Percentiles rank a stretch among this genome's conserved stretches.
Conservation (phyloP, 2,113 vertebrate species). For the Oreotrochilus melanogaster region DNA sequence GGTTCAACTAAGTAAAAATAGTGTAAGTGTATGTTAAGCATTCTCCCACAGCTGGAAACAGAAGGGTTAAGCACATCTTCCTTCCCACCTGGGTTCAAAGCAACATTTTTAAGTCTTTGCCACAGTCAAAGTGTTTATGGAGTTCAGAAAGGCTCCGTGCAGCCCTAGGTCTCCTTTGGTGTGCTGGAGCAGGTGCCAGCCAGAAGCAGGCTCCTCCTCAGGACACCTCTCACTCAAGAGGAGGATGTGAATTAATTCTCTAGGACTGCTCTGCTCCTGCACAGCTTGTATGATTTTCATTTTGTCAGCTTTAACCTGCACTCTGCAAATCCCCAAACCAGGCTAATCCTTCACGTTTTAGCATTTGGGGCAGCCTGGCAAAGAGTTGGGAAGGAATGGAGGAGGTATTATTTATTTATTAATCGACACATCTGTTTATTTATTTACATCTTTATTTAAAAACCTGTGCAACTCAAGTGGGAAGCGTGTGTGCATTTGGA, state of each 20-base stretch:
- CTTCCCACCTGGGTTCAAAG: neutral
- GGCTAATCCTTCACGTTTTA: rapidly evolving
- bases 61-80: neutral
- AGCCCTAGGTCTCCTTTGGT: rapidly evolving
- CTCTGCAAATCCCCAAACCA: neutral
- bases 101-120: neutral
- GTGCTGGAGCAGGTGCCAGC: rapidly evolving
- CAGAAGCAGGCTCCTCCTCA: neutral
- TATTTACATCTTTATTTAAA: neutral
- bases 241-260: rapidly evolving
- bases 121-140: neutral
- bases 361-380: neutral
- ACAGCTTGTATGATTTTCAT: neutral
- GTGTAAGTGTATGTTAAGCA: neutral
- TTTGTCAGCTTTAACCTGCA: neutral
- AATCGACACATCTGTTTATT: neutral
- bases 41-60: neutral
- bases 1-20: neutral
- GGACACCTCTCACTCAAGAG: neutral
- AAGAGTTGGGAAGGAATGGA: neutral
- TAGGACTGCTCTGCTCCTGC: neutral
- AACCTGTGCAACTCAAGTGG: neutral
- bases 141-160: neutral
- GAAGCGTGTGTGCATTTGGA: neutral
- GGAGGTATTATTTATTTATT: too few relatives aligned